Evolutionary conservation across 2,113 vertebrate genomes (phyloP), one percentile per base, ranked within the genome.

Genomic region (Octodon degus): DNA sequence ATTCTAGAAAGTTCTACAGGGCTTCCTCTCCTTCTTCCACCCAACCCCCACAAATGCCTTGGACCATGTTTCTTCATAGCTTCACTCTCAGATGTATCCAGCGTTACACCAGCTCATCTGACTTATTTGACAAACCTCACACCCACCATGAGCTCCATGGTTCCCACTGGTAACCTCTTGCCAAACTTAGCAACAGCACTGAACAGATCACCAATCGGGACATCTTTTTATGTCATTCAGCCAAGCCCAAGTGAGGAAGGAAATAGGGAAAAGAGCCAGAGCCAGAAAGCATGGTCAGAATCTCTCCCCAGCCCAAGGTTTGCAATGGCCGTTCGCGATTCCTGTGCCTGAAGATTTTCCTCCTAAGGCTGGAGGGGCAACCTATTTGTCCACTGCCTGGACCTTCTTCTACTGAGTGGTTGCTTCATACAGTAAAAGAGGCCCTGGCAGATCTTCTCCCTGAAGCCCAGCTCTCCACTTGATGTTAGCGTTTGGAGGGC

Each of bases 1-100:
- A 90, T 94, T 94, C 81, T 86, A 70, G 85, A 94, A 95, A 76
- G 58, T 90, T 88, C 92, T 14, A 82, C 17, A 16, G 53, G 60
- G 32, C 62, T 92, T 79, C 43, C 43, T 86, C 55, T 91, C 27
- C 65, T 63, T 67, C 6, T 0, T 85, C 79, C 65, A 37, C 40
- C 22, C 17, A 13, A n/a, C 30, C 16, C 9, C 5, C 32, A 19
- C 40, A 30, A 68, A 58, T 16, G 47, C 11, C 13, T 13, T 4
- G 43, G 32, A 4, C 50, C 1, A 1, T 37, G 72, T 92, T 50
- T 76, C 2, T 85, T 47, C 70, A 74, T n/a, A 67, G 81, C 34
- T 30, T 70, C 30, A 60, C 4, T 74, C 47, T 83, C 17, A 60
- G 83, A 30, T 40, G 25, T 1, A 13, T 17, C 34, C 24, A 37